Conservation (phyloP, 2,113 vertebrate genomes). For the Sphaerodactylus townsendi region DNA sequence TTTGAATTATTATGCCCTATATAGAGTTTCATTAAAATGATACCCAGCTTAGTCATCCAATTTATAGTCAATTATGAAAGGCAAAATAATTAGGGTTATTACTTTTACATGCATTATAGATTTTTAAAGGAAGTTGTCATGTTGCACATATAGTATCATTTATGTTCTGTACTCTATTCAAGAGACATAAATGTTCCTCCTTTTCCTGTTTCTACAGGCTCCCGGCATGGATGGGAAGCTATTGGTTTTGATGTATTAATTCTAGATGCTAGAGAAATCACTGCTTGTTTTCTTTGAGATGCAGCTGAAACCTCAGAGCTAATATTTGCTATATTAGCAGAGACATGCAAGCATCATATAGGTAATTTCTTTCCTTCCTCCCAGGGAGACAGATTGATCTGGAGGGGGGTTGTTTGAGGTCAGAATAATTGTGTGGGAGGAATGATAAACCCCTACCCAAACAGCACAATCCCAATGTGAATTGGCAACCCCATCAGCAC, state of each 20-base stretch:
- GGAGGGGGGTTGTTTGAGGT: too few relatives aligned
- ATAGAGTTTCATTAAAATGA: constrained; percentile 28
- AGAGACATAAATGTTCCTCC: not conserved
- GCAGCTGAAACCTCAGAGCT: too few relatives aligned
- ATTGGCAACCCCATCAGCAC: too few relatives aligned
- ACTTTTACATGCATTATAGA: constrained; percentile 7
- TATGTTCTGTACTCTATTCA: not conserved
- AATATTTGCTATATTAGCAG: too few relatives aligned
- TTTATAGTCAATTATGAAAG: constrained; percentile 15
- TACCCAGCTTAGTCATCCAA: not conserved
- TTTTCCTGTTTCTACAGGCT: not conserved
- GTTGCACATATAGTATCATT: not conserved
- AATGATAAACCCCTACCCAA: too few relatives aligned
- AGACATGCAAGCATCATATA: too few relatives aligned
- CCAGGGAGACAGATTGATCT: too few relatives aligned
- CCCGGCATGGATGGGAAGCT: not conserved
- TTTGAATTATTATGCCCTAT: constrained; percentile 20
- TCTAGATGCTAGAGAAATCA: not conserved
- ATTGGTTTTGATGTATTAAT: not conserved
- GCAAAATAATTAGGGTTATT: constrained; percentile 3
- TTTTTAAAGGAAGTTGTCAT: constrained; percentile 18
- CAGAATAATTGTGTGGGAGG: too few relatives aligned
- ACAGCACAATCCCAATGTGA: too few relatives aligned
- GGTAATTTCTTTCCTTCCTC: too few relatives aligned
- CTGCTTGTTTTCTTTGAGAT: not conserved